Evolutionary conservation across 1,140 invertebrate species (phyloP).

Genomic region (Drosophila melanica): DNA sequence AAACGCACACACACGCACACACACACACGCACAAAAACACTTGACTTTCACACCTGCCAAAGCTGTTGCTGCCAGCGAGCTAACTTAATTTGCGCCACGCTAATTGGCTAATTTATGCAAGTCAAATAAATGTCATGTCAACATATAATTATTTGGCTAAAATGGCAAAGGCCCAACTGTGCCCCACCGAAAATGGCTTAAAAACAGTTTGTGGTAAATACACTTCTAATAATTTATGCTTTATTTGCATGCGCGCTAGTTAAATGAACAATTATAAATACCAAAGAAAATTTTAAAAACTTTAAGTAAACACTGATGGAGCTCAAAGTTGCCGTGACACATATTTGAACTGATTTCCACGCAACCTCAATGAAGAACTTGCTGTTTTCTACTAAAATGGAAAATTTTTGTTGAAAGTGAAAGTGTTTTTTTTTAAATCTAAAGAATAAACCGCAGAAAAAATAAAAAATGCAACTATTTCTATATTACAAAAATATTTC

Average conservation of each 20-base stretch:
- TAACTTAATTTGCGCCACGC: slow-evolving; percentile 69
- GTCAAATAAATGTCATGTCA: slow-evolving; percentile 79
- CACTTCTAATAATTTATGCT: slow-evolving; percentile 54
- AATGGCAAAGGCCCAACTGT: slow-evolving; percentile 34
- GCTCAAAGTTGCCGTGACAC: too few relatives aligned
- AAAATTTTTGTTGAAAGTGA: too few relatives aligned
- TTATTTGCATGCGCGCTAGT: slow-evolving; percentile 40
- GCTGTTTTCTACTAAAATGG: too few relatives aligned
- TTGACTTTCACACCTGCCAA: slow-evolving; percentile 29
- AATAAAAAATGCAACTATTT: too few relatives aligned
- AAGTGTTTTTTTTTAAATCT: too few relatives aligned
- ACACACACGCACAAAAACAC: slow-evolving; percentile 10
- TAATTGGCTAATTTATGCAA: slow-evolving; percentile 80
- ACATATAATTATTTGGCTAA: slow-evolving; percentile 73
- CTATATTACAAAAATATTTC: too few relatives aligned
- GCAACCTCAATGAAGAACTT: too few relatives aligned
- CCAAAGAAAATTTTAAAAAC: not conserved
- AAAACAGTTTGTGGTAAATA: slow-evolving; percentile 29
- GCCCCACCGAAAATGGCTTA: slow-evolving; percentile 22
- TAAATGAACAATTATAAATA: slow-evolving; percentile 13
- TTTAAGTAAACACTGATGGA: not conserved
- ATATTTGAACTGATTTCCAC: too few relatives aligned
- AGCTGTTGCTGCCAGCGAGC: slow-evolving; percentile 20
- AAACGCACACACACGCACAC: not conserved
- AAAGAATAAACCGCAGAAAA: too few relatives aligned